Evolutionary conservation across 1,140 invertebrate species (phyloP).

Genomic region (Drosophila tsacasi): DNA sequence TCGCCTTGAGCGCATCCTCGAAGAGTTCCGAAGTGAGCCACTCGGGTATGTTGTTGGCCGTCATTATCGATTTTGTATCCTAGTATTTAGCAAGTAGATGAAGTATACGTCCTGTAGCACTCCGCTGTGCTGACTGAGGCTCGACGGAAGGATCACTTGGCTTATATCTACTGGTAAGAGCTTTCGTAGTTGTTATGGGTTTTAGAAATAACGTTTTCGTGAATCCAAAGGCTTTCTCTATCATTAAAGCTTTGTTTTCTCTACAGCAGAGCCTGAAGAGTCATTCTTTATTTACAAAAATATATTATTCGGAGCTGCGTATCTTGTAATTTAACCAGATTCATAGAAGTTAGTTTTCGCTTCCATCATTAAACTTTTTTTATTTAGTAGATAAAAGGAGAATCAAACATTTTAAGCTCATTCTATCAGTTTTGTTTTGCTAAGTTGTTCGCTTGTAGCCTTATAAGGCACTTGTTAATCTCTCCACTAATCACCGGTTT

Average conservation of each 20-base stretch:
- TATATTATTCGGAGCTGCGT: too few relatives aligned
- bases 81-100: background rate
- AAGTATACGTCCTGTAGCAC: background rate
- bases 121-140: background rate
- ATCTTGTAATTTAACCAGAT: too few relatives aligned
- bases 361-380: too few relatives aligned
- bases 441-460: background rate
- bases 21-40: conserved; percentile 64
- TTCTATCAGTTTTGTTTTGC: conserved; percentile 3
- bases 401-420: background rate
- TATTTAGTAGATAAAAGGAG: too few relatives aligned
- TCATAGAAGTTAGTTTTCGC: too few relatives aligned
- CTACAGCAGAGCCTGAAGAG: too few relatives aligned
- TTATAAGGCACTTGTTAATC: background rate
- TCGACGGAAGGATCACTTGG: conserved; percentile 2
- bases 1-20: conserved; percentile 52
- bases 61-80: conserved; percentile 25
- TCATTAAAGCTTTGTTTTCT: too few relatives aligned
- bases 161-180: conserved; percentile 4
- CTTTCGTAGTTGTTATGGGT: too few relatives aligned
- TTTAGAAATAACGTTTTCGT: too few relatives aligned
- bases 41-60: conserved; percentile 50
- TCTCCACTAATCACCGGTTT: background rate
- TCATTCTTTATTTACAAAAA: too few relatives aligned
- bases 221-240: too few relatives aligned